Evolutionary conservation across 2,113 vertebrate genomes (phyloP).

Genomic region (Phyllostomus discolor): DNA sequence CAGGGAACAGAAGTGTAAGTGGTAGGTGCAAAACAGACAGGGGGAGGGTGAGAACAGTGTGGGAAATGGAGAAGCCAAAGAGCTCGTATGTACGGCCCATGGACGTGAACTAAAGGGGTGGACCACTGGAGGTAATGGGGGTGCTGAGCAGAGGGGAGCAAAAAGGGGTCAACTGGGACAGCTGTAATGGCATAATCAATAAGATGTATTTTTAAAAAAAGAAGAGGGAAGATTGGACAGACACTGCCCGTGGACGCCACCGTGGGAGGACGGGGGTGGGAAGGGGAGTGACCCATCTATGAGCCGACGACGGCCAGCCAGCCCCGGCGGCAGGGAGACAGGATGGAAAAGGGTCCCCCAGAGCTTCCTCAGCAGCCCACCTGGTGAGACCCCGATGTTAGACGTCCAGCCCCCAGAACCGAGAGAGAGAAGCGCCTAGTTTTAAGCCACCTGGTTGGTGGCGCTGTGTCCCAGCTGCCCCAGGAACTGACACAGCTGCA

Average conservation of each 20-base stretch:
- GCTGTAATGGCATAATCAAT: too few relatives aligned
- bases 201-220: too few relatives aligned
- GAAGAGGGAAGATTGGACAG: background rate
- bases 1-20: too few relatives aligned
- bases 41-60: too few relatives aligned
- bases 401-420: background rate
- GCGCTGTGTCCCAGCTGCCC: too few relatives aligned
- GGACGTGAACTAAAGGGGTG: too few relatives aligned
- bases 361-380: background rate
- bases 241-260: accelerated
- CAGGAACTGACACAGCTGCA: accelerated
- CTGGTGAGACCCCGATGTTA: background rate
- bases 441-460: background rate
- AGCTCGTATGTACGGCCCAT: too few relatives aligned
- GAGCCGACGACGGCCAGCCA: accelerated
- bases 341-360: accelerated
- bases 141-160: too few relatives aligned
- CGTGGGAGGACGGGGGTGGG: background rate
- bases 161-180: too few relatives aligned
- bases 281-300: accelerated
- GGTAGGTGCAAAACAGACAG: too few relatives aligned
- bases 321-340: accelerated
- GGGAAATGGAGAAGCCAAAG: too few relatives aligned
- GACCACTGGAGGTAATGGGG: too few relatives aligned
- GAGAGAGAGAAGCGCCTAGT: background rate